A percentile compares a stretch with the other conserved stretches of the same genome.
phyloP scores from a whole-genome alignment of 1,140 invertebrate genomes.

The Zaprionus ornatus region DNA sequence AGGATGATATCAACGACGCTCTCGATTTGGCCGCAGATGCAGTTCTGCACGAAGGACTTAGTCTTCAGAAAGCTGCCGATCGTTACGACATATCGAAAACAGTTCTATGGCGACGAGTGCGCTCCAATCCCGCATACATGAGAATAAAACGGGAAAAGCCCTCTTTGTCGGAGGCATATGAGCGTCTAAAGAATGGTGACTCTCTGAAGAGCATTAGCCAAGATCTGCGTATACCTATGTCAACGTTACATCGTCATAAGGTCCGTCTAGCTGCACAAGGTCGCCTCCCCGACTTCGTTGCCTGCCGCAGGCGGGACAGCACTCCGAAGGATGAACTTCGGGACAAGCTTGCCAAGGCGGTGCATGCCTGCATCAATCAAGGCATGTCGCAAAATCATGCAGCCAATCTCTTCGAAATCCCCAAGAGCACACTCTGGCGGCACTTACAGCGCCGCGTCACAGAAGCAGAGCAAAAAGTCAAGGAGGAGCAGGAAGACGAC shows the following conservation, averaged over 20 bases:
- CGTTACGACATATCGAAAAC: constrained; percentile 86
- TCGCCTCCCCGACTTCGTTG: constrained; percentile 85
- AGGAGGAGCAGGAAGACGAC: constrained; percentile 59
- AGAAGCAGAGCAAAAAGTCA: constrained; percentile 58
- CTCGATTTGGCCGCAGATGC: constrained; percentile 85
- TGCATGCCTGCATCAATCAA: constrained; percentile 85
- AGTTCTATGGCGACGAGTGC: constrained; percentile 86
- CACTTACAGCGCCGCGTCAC: constrained; percentile 84
- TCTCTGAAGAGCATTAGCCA: constrained; percentile 85
- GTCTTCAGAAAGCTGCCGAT: constrained; percentile 85
- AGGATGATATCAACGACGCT: constrained; percentile 70
- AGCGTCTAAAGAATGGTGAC: constrained; percentile 85
- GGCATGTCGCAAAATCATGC: constrained; percentile 87
- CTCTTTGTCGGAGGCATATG: constrained; percentile 85
- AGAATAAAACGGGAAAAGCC: constrained; percentile 84
- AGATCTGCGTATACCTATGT: constrained; percentile 86
- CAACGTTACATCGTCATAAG: constrained; percentile 86
- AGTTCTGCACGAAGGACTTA: constrained; percentile 85
- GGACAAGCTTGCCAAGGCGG: constrained; percentile 85
- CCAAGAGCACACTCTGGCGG: constrained; percentile 87
- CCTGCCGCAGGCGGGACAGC: constrained; percentile 84
- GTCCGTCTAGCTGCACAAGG: constrained; percentile 85
- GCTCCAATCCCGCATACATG: constrained; percentile 84
- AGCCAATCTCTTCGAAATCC: constrained; percentile 85
- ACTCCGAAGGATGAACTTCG: constrained; percentile 85